These are phyloP conservation scores for Gymnorhina tibicen DNA, from an alignment of 2,113 vertebrate species.

Conservation along the genomic window DNA sequence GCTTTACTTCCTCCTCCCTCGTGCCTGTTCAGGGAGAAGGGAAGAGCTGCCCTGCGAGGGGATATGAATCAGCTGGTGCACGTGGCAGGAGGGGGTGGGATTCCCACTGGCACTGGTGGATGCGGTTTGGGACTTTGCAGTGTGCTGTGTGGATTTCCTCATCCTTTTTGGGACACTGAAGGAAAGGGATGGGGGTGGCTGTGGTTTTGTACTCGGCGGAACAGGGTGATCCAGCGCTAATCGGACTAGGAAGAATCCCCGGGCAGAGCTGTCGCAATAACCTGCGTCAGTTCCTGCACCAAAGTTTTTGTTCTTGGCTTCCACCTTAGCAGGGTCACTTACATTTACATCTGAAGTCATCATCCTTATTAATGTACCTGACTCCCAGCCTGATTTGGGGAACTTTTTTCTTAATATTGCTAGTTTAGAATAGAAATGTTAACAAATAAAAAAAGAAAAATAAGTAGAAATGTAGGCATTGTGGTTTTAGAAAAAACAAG, in stretches of 20 bases:
- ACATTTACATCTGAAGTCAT: not conserved
- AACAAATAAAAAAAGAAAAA: not conserved
- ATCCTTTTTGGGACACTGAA: not conserved
- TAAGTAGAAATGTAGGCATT: not conserved
- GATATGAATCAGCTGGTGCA: not conserved
- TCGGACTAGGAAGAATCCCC: not conserved
- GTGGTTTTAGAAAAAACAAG: not conserved
- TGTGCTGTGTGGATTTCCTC: not conserved
- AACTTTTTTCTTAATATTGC: not conserved
- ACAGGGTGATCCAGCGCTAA: not conserved
- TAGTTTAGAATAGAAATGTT: not conserved
- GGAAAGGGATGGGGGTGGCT: not conserved
- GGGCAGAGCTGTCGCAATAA: not conserved
- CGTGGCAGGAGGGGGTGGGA: accelerated
- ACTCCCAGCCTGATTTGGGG: not conserved
- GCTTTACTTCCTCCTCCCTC: not conserved
- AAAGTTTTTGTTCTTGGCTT: not conserved
- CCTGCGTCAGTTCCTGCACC: not conserved
- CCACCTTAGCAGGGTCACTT: not conserved
- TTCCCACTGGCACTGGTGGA: accelerated
- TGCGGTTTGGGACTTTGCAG: not conserved
- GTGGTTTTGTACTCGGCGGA: not conserved
- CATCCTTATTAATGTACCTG: not conserved
- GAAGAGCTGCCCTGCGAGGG: accelerated
- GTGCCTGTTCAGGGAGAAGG: not conserved